Evolutionary conservation across 2,797 vertebrate species (phyloP).

Genomic region (Propithecus deckenii): DNA sequence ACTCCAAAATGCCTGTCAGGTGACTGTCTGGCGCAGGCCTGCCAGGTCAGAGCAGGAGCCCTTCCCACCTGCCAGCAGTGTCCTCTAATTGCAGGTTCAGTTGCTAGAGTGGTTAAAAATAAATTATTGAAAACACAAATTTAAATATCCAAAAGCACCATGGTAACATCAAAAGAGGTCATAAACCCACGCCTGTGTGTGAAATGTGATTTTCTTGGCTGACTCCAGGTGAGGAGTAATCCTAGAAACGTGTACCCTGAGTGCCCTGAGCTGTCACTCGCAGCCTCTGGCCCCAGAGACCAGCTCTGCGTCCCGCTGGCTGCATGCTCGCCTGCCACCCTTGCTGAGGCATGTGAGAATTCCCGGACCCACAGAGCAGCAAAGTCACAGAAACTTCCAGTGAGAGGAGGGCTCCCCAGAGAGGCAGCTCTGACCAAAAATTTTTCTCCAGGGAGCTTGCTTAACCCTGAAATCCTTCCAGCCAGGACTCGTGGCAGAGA

Average conservation of each 20-base stretch:
- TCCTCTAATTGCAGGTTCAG: background rate
- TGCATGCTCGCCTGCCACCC: background rate
- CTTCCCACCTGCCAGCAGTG: background rate
- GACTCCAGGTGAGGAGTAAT: background rate
- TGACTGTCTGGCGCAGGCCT: background rate
- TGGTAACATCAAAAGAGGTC: background rate
- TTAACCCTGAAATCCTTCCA: background rate
- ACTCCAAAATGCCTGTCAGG: background rate
- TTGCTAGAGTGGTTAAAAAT: background rate
- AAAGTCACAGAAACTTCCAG: background rate
- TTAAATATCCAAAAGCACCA: constrained; percentile 7
- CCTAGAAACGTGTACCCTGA: background rate
- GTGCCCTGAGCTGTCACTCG: background rate
- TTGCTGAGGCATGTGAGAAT: accelerated
- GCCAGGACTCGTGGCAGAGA: accelerated
- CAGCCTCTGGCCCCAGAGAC: background rate
- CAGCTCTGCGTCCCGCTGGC: background rate
- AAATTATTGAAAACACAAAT: constrained; percentile 32
- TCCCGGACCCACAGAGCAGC: accelerated
- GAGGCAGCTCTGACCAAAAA: background rate
- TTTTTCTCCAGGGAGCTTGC: background rate
- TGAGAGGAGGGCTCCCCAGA: background rate
- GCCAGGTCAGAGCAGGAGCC: background rate
- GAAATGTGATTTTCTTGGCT: background rate
- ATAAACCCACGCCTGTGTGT: background rate